These are phyloP conservation scores for Odontomyia ornata DNA, from an alignment of 2,888 invertebrate species.

Conservation along the genomic window DNA sequence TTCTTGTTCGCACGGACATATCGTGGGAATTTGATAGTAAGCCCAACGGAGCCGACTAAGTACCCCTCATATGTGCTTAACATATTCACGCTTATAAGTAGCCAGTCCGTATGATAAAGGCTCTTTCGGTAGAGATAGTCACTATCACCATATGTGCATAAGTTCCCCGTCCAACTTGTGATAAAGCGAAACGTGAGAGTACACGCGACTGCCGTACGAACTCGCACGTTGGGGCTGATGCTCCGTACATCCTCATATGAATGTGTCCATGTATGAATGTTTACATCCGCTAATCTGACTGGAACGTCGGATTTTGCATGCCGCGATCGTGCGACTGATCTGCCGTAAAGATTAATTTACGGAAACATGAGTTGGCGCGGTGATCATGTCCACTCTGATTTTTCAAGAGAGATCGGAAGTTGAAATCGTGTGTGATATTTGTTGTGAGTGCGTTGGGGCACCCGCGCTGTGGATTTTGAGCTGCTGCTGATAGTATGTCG, in stretches of 20 bases:
- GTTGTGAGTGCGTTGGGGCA: background rate
- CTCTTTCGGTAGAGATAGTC: background rate
- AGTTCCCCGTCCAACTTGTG: background rate
- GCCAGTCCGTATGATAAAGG: background rate
- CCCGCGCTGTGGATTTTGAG: background rate
- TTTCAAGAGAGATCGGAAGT: constrained; percentile 33
- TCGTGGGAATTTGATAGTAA: constrained; percentile 37
- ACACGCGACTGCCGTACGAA: constrained; percentile 49
- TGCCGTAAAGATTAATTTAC: constrained; percentile 27
- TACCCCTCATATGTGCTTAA: background rate
- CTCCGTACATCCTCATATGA: constrained; percentile 10
- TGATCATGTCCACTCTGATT: background rate
- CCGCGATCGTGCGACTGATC: constrained; percentile 31
- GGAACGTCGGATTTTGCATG: constrained; percentile 30
- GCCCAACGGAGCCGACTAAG: background rate
- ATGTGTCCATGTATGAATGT: background rate
- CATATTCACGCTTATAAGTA: background rate
- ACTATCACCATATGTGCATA: background rate
- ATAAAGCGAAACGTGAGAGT: constrained; percentile 24
- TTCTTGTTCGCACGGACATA: constrained; percentile 21
- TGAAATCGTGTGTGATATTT: constrained; percentile 21
- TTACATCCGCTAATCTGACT: constrained; percentile 6
- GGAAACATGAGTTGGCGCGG: constrained; percentile 31
- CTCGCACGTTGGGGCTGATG: constrained; percentile 46
- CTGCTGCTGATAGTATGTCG: constrained; percentile 17